A percentile compares a stretch with the other conserved stretches of the same genome.
These are phyloP conservation scores for Pogonomyrmex barbatus DNA, from an alignment of 1,140 invertebrate genomes.

Conservation along the genomic window DNA sequence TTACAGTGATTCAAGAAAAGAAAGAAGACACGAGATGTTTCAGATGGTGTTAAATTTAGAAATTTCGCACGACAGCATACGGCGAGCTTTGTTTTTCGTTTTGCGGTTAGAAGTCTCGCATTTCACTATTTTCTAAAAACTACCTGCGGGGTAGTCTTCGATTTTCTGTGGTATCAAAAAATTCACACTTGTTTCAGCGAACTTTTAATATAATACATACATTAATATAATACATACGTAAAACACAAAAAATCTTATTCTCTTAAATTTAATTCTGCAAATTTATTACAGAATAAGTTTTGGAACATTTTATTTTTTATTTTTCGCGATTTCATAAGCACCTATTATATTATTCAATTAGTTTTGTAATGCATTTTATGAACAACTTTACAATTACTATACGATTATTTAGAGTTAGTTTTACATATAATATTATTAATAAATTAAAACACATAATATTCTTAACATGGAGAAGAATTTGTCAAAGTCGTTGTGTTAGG, in stretches of 20 bases:
- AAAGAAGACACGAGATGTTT: slow-evolving; percentile 2
- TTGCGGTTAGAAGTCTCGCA: slow-evolving; percentile 57
- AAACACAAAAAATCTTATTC: not conserved
- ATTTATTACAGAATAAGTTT: not conserved
- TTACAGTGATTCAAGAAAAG: not conserved
- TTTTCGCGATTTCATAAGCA: not conserved
- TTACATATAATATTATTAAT: slow-evolving; percentile 15
- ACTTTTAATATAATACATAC: not conserved
- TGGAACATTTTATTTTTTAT: not conserved
- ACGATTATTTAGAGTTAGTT: not conserved
- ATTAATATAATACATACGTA: not conserved
- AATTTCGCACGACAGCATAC: slow-evolving; percentile 63
- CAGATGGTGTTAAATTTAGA: slow-evolving; percentile 60
- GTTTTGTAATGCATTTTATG: not conserved
- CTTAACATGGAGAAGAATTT: slow-evolving; percentile 1
- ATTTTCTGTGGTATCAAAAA: slow-evolving; percentile 43
- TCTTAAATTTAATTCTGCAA: slow-evolving; percentile 1
- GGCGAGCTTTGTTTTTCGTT: slow-evolving; percentile 48
- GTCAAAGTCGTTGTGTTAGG: not conserved
- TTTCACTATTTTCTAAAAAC: slow-evolving; percentile 63
- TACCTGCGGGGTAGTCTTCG: slow-evolving; percentile 53
- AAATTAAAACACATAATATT: not conserved
- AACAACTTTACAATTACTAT: too few relatives aligned
- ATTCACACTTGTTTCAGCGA: slow-evolving; percentile 7
- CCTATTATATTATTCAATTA: too few relatives aligned